Evolutionary conservation across 92 coral and sea anemone species (phyloP).

Genomic region (Actinernus sp.): DNA sequence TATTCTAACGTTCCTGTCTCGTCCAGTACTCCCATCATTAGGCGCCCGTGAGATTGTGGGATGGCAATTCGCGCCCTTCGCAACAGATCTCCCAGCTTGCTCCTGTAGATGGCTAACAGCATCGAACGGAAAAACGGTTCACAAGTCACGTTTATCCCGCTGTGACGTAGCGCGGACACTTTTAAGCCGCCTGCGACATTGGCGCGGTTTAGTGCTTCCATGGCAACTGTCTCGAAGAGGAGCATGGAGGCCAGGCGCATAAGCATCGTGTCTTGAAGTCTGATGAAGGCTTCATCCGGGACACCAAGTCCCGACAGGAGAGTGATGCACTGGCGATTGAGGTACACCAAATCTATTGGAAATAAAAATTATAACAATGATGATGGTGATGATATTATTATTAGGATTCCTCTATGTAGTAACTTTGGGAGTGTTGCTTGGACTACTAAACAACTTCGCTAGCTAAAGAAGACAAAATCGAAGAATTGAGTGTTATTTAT

Average conservation of each 20-base stretch:
- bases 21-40: conserved; percentile 67
- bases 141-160: conserved; percentile 83
- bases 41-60: conserved; percentile 89
- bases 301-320: conserved; percentile 90
- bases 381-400: too few relatives aligned
- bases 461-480: too few relatives aligned
- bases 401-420: too few relatives aligned
- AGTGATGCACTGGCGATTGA: conserved; percentile 94
- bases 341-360: conserved; percentile 62
- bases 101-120: conserved; percentile 86
- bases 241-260: conserved; percentile 89
- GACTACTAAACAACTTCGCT: too few relatives aligned
- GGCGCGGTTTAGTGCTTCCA: conserved; percentile 64
- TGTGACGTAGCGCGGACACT: conserved; percentile 68
- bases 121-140: conserved; percentile 94
- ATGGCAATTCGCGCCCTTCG: conserved; percentile 92
- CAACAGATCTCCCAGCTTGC: conserved; percentile 81
- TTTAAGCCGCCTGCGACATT: conserved; percentile 79
- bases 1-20: conserved; percentile 61
- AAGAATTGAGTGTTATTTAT: too few relatives aligned
- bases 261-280: conserved; percentile 92
- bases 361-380: not conserved
- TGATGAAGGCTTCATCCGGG: conserved; percentile 80
- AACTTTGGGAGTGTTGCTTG: too few relatives aligned
- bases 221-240: conserved; percentile 76